A percentile compares a stretch with the other conserved stretches of the same genome.
phyloP scores from a whole-genome alignment of 1,140 invertebrate species.

The Samia ricini region DNA sequence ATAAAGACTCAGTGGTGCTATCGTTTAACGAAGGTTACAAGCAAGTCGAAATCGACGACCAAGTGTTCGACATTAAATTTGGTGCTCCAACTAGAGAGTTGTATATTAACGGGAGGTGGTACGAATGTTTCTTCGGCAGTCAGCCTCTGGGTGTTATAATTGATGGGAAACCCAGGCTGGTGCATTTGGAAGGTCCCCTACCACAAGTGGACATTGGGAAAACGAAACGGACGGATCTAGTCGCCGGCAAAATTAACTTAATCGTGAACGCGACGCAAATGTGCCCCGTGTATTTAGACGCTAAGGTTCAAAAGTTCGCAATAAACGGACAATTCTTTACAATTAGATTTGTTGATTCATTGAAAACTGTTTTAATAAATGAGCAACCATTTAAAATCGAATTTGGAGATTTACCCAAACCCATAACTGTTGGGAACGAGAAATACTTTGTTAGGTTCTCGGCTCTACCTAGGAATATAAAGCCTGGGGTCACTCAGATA shows the following conservation, averaged over 20 bases:
- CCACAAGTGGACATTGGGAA: constrained; percentile 90
- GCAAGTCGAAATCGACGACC: constrained; percentile 84
- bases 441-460: constrained; percentile 89
- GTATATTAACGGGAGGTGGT: constrained; percentile 91
- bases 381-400: constrained; percentile 89
- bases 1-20: constrained; percentile 82
- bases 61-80: constrained; percentile 88
- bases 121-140: constrained; percentile 95
- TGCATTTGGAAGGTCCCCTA: constrained; percentile 91
- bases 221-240: constrained; percentile 84
- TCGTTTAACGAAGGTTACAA: constrained; percentile 86
- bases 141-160: constrained; percentile 90
- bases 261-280: constrained; percentile 88
- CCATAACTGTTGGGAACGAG: constrained; percentile 87
- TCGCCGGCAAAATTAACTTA: constrained; percentile 89
- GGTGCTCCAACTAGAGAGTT: constrained; percentile 95
- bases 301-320: constrained; percentile 89
- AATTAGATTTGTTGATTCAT: constrained; percentile 87
- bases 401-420: constrained; percentile 95
- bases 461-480: constrained; percentile 86
- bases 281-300: constrained; percentile 90
- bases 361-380: constrained; percentile 89
- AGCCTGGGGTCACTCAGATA: constrained; percentile 83
- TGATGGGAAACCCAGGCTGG: constrained; percentile 84
- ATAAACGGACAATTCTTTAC: constrained; percentile 87